Conservation (phyloP, 2,797 vertebrate genomes). For the Oceanodroma leucorhoa region DNA sequence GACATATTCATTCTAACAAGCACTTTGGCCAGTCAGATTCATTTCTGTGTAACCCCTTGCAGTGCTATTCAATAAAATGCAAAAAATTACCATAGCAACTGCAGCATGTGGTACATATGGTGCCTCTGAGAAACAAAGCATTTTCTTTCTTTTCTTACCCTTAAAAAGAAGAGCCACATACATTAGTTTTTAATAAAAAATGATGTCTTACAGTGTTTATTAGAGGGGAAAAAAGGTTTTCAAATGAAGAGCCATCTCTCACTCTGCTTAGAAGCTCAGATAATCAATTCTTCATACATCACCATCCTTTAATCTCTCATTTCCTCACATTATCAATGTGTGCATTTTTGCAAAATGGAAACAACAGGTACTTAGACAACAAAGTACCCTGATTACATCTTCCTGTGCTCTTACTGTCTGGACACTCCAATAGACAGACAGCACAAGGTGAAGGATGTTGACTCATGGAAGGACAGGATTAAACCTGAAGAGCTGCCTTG, state of each 20-base stretch:
- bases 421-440: background rate
- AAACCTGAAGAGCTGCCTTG: background rate
- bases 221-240: conserved; percentile 30
- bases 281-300: background rate
- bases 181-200: conserved; percentile 69
- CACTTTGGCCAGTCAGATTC: conserved; percentile 68
- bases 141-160: conserved; percentile 48
- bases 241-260: background rate
- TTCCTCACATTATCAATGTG: conserved; percentile 31
- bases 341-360: conserved; percentile 23
- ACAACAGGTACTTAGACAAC: background rate
- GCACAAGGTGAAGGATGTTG: background rate
- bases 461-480: background rate
- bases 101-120: conserved; percentile 68
- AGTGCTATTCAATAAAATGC: conserved; percentile 75
- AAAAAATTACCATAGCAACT: conserved; percentile 83
- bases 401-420: conserved; percentile 15
- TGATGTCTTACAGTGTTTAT: conserved; percentile 58
- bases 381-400: background rate
- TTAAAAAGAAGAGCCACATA: conserved; percentile 15
- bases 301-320: background rate
- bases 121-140: conserved; percentile 75
- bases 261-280: background rate
- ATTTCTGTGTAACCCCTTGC: conserved; percentile 71
- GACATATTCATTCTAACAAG: conserved; percentile 57